Conservation (phyloP, 2,797 vertebrate genomes). For the Mormyrus proboscirostris region DNA sequence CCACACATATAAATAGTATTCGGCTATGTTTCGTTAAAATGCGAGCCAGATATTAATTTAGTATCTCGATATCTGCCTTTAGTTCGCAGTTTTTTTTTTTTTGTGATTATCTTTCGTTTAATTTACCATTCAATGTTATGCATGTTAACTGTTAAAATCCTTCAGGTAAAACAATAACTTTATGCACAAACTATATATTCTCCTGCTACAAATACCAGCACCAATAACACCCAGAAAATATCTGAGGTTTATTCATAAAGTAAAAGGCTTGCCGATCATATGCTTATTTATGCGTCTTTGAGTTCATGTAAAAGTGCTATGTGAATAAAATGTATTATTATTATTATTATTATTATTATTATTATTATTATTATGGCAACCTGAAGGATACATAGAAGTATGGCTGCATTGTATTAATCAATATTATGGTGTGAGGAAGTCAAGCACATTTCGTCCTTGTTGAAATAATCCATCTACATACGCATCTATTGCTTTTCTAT, state of each 20-base stretch:
- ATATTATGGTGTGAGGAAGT: not conserved
- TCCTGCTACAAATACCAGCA: not conserved
- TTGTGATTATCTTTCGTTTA: not conserved
- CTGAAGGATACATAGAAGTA: not conserved
- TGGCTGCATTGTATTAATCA: not conserved
- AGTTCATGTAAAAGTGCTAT: too few species aligned
- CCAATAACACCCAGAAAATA: not conserved
- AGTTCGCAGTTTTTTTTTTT: not conserved
- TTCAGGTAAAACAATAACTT: not conserved
- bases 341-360: too few species aligned
- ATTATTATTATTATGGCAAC: not conserved
- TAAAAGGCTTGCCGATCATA: not conserved
- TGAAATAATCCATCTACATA: slow-evolving; percentile 7
- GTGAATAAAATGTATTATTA: too few species aligned
- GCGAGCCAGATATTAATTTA: not conserved
- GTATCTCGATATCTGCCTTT: not conserved
- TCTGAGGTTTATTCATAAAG: not conserved
- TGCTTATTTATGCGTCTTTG: not conserved
- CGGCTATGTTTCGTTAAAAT: not conserved
- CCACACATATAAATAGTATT: not conserved
- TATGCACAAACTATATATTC: not conserved
- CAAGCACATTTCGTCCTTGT: not conserved
- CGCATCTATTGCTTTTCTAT: not conserved
- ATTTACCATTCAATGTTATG: not conserved
- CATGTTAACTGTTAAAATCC: not conserved